These are phyloP conservation scores for Cheilosia vulpina DNA, from an alignment of 2,888 invertebrate species.

Conservation along the genomic window DNA sequence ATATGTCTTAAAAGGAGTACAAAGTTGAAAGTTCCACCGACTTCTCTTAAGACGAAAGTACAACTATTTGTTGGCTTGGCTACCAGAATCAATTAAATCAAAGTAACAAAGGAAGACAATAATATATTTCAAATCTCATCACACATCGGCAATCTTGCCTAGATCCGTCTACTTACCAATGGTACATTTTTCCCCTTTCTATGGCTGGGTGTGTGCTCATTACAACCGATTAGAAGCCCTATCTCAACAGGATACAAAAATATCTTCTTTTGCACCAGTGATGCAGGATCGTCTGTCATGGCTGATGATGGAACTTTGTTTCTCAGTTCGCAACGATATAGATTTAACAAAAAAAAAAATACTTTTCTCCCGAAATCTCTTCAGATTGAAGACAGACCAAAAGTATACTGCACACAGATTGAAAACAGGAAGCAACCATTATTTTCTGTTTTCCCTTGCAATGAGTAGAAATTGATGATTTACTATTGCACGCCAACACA, in stretches of 20 bases:
- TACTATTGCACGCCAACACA: conserved; percentile 63
- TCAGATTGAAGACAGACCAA: conserved; percentile 2
- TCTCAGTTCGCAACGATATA: neutral
- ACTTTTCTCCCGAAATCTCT: neutral
- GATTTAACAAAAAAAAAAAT: neutral
- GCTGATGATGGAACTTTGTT: conserved; percentile 4
- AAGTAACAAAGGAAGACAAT: too few species aligned
- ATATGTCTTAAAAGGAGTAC: too few species aligned
- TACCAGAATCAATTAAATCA: too few species aligned
- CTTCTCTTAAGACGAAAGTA: too few species aligned
- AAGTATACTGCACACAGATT: neutral
- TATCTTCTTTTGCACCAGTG: neutral
- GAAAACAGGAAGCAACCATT: conserved; percentile 36
- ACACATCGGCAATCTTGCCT: neutral
- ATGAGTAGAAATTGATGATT: conserved; percentile 68
- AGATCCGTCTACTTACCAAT: neutral
- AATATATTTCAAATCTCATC: too few species aligned
- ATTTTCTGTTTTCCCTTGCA: conserved; percentile 22
- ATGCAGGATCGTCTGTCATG: neutral
- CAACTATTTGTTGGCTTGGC: too few species aligned
- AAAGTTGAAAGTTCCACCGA: too few species aligned
- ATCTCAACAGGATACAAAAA: conserved; percentile 39
- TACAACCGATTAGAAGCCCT: conserved; percentile 52
- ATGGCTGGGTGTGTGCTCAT: conserved; percentile 43
- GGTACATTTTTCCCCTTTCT: neutral